phyloP scores from a whole-genome alignment of 92 coral and sea anemone genomes.

The Parazoanthus darwini region DNA sequence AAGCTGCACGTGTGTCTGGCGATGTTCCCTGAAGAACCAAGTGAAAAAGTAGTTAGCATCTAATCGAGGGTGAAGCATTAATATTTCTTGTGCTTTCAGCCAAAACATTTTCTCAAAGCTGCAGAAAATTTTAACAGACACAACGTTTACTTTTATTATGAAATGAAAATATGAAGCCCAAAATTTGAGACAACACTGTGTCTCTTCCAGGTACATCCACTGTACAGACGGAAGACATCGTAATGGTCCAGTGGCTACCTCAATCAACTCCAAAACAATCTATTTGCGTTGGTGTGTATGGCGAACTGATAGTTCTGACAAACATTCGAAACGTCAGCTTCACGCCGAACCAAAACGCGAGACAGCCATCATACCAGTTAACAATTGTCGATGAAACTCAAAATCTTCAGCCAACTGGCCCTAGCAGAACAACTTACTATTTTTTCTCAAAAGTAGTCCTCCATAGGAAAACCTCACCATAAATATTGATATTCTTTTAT shows the following conservation, averaged over 20 bases:
- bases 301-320: no score
- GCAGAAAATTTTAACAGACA: background rate
- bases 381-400: background rate
- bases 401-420: background rate
- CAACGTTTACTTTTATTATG: no score
- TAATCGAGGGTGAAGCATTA: background rate
- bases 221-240: background rate
- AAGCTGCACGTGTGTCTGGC: slow-evolving; percentile 97
- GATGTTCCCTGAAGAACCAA: slow-evolving; percentile 75
- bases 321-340: background rate
- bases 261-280: no score
- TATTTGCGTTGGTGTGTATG: no score
- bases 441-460: no score
- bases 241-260: no score
- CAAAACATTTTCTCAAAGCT: no score
- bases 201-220: background rate
- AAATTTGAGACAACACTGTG: background rate
- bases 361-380: no score
- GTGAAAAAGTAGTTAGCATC: background rate
- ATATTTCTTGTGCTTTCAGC: background rate
- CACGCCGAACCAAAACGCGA: background rate
- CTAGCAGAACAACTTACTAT: background rate
- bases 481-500: background rate
- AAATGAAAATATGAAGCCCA: background rate
- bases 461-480: no score